These are phyloP conservation scores for Halcyon leucocephala DNA, from an alignment of 2,797 vertebrate species.

Conservation along the genomic window DNA sequence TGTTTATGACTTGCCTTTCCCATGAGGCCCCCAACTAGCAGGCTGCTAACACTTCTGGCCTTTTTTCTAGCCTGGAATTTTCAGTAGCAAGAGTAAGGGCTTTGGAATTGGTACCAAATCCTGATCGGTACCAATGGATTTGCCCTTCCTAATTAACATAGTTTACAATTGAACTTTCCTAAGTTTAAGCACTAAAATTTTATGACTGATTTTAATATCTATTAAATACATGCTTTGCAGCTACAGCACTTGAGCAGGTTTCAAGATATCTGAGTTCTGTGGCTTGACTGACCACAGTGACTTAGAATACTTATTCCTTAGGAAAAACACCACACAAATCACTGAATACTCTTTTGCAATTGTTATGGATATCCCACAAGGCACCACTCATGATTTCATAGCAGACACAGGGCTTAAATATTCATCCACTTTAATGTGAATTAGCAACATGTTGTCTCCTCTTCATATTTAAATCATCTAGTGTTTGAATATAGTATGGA, in stretches of 20 bases:
- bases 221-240: background rate
- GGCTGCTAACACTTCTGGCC: background rate
- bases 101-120: background rate
- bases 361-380: background rate
- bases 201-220: background rate
- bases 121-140: background rate
- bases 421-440: background rate
- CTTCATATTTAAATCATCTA: conserved; percentile 14
- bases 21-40: background rate
- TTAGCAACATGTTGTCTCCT: background rate
- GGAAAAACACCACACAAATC: background rate
- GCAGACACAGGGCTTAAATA: background rate
- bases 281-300: background rate
- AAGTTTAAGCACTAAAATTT: background rate
- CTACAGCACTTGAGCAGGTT: background rate
- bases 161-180: background rate
- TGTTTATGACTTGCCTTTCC: background rate
- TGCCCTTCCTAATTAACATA: background rate
- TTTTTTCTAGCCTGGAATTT: background rate
- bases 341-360: background rate
- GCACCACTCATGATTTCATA: background rate
- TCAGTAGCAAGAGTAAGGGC: background rate
- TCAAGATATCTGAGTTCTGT: background rate
- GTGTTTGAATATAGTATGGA: background rate
- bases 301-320: background rate